These are phyloP conservation scores for Hemiscyllium ocellatum DNA, from an alignment of 2,113 vertebrate species.

Conservation along the genomic window DNA sequence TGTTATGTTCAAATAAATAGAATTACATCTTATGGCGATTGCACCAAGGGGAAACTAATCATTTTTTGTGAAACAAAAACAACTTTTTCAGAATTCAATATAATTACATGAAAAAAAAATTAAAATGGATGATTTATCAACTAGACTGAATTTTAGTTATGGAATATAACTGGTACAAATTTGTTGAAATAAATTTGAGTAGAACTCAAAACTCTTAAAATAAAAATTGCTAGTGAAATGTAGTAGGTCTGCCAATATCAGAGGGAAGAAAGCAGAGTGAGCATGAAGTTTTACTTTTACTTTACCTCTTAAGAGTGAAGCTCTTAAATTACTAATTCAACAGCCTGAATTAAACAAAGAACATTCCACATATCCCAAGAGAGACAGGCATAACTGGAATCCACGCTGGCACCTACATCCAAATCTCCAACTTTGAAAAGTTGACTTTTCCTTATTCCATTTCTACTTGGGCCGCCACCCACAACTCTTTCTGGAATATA, in stretches of 20 bases:
- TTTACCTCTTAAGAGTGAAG: not conserved
- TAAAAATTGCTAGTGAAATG: too few relatives aligned
- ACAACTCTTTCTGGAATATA: too few relatives aligned
- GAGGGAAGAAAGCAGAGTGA: too few relatives aligned
- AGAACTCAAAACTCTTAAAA: not conserved
- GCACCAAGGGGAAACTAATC: not conserved
- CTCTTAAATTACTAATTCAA: not conserved
- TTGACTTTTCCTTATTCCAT: too few relatives aligned
- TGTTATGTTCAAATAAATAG: not conserved
- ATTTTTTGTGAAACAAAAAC: not conserved
- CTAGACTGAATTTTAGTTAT: not conserved
- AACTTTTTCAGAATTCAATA: not conserved
- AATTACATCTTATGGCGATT: not conserved
- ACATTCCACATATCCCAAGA: too few relatives aligned
- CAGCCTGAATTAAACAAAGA: not conserved
- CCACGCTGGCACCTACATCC: too few relatives aligned
- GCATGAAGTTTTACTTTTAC: too few relatives aligned
- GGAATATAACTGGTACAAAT: not conserved
- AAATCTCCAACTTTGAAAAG: too few relatives aligned
- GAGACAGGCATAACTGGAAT: too few relatives aligned
- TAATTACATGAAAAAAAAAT: not conserved
- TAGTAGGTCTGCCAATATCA: too few relatives aligned
- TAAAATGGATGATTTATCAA: not conserved
- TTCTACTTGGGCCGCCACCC: too few relatives aligned
- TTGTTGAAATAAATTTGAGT: not conserved